phyloP scores from a whole-genome alignment of 2,113 vertebrate species.

The Phrynosoma blainvillii region DNA sequence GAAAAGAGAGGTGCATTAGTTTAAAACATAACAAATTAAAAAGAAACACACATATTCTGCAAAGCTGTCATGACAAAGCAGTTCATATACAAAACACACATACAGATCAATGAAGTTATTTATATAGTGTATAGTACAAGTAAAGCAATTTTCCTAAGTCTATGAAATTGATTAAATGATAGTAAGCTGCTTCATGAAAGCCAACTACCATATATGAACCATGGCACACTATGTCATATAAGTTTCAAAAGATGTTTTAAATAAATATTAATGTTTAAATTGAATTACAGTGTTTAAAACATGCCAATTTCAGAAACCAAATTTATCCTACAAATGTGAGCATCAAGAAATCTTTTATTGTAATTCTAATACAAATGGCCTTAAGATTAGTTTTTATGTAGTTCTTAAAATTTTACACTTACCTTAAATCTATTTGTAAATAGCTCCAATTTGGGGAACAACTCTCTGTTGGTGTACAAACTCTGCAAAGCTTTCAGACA shows the following conservation, averaged over 20 bases:
- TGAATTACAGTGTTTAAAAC: not conserved
- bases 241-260: not conserved
- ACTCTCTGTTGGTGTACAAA: slow-evolving; percentile 96
- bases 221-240: not conserved
- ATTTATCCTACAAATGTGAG: not conserved
- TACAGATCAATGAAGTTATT: not conserved
- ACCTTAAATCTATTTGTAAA: slow-evolving; percentile 99
- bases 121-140: not conserved
- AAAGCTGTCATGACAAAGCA: not conserved
- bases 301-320: not conserved
- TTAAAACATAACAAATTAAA: not conserved
- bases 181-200: not conserved
- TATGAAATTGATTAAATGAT: slow-evolving; percentile 25
- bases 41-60: not conserved
- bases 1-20: not conserved
- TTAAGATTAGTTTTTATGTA: slow-evolving; percentile 7
- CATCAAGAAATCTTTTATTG: not conserved
- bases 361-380: not conserved
- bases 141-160: not conserved
- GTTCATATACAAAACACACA: not conserved
- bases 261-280: not conserved
- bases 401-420: slow-evolving; percentile 55
- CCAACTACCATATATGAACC: not conserved
- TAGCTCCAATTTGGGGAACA: slow-evolving; percentile 96
- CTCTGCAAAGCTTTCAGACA: slow-evolving; percentile 98